A percentile compares a stretch with the other conserved stretches of the same genome.
Evolutionary conservation across 2,113 vertebrate genomes (phyloP).

Genomic region (Protobothrops mucrosquamatus): DNA sequence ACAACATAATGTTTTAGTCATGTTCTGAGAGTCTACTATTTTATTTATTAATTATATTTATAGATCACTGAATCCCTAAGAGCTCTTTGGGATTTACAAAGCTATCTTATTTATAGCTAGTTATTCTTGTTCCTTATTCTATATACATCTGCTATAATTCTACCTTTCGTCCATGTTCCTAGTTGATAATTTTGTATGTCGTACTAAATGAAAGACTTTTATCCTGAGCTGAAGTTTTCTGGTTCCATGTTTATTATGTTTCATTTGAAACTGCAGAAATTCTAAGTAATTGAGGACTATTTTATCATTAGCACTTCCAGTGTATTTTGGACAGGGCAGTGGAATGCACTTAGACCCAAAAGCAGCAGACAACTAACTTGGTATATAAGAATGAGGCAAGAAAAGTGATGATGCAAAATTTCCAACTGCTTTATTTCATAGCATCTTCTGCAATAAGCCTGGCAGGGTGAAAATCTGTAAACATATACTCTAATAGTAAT

Average conservation of each 20-base stretch:
- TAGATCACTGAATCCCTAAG: background rate
- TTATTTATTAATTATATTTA: background rate
- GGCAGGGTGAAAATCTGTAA: background rate
- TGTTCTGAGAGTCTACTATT: background rate
- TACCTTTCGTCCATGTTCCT: constrained; percentile 17
- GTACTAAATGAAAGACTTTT: constrained; percentile 44
- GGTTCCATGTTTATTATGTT: constrained; percentile 30
- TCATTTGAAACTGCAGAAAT: constrained; percentile 28
- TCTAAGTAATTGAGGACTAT: background rate
- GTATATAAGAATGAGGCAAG: background rate
- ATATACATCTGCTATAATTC: constrained; percentile 31
- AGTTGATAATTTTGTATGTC: too few species aligned
- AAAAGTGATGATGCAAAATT: background rate
- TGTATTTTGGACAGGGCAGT: constrained; percentile 21
- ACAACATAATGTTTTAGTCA: constrained; percentile 25
- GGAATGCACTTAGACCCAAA: background rate
- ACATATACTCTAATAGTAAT: background rate
- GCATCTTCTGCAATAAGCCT: background rate
- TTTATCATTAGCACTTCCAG: constrained; percentile 1
- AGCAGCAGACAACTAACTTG: background rate
- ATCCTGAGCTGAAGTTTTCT: constrained; percentile 30
- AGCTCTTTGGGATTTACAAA: background rate
- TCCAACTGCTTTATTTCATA: background rate
- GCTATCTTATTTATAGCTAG: constrained; percentile 25
- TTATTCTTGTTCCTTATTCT: constrained; percentile 9